phyloP scores from a whole-genome alignment of 2,888 invertebrate species.

The Stenodema calcarata region DNA sequence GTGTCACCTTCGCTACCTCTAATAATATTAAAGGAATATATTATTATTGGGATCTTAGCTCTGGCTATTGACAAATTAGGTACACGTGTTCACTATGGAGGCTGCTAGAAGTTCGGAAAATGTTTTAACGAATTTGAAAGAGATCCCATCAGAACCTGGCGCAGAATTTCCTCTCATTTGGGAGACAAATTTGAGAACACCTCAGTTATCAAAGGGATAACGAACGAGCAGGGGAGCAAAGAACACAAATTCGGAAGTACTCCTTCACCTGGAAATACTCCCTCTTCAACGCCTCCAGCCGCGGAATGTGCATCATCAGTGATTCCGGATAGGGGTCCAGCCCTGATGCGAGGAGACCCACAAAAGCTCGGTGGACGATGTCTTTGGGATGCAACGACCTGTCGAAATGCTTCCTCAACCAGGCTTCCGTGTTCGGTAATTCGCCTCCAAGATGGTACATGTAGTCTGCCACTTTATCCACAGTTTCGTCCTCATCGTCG shows the following conservation, averaged over 20 bases:
- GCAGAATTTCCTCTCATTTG: background rate
- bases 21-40: too few relatives aligned
- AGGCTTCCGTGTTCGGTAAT: background rate
- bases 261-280: conserved; percentile 11
- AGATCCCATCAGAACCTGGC: background rate
- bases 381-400: background rate
- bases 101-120: background rate
- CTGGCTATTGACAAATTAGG: background rate
- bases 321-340: conserved; percentile 2
- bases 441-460: conserved; percentile 22
- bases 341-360: background rate
- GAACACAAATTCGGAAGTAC: too few relatives aligned
- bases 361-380: background rate
- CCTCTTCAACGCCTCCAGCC: background rate
- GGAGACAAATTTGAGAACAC: background rate
- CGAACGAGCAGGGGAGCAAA: too few relatives aligned
- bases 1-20: background rate
- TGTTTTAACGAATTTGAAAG: background rate
- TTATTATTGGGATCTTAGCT: background rate
- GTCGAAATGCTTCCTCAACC: conserved; percentile 1
- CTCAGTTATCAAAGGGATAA: background rate
- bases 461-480: conserved; percentile 11
- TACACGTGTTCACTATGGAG: background rate
- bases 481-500: background rate
- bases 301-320: conserved; percentile 19